A percentile compares a stretch with the other conserved stretches of the same genome.
These are phyloP conservation scores for Macaria notata DNA, from an alignment of 2,888 invertebrate species.

Conservation along the genomic window DNA sequence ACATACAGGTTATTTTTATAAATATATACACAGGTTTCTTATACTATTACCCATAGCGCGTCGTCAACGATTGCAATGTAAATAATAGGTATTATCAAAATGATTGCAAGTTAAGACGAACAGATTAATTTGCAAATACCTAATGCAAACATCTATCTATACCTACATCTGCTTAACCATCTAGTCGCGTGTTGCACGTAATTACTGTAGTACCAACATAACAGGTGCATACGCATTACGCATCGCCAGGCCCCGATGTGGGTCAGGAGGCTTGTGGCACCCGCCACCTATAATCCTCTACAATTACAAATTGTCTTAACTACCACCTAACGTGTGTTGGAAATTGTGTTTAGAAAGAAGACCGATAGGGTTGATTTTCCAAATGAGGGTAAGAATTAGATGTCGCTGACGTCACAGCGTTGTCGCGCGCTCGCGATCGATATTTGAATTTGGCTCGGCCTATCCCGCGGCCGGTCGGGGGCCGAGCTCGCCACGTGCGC, in stretches of 20 bases:
- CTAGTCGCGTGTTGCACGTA: not conserved
- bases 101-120: no score
- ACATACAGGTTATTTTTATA: no score
- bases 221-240: conserved; percentile 71
- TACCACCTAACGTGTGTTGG: no score
- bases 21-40: no score
- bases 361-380: conserved; percentile 29
- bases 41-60: no score
- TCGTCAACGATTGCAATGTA: no score
- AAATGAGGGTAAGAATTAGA: conserved; percentile 1
- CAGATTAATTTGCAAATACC: no score
- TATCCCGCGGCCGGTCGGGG: conserved; percentile 53
- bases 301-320: conserved; percentile 27
- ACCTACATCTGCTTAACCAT: not conserved
- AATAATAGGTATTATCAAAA: no score
- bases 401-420: conserved; percentile 68
- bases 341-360: no score
- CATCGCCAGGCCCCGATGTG: conserved; percentile 60
- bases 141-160: not conserved
- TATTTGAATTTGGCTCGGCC: conserved; percentile 29
- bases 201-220: conserved; percentile 31
- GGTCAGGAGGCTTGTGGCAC: conserved; percentile 67
- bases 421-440: conserved; percentile 51
- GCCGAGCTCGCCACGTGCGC: conserved; percentile 61
- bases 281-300: conserved; percentile 39